Evolutionary conservation across 2,113 vertebrate genomes (phyloP), one percentile per base, ranked within the genome.

Genomic region (Neolamprologus devosi): DNA sequence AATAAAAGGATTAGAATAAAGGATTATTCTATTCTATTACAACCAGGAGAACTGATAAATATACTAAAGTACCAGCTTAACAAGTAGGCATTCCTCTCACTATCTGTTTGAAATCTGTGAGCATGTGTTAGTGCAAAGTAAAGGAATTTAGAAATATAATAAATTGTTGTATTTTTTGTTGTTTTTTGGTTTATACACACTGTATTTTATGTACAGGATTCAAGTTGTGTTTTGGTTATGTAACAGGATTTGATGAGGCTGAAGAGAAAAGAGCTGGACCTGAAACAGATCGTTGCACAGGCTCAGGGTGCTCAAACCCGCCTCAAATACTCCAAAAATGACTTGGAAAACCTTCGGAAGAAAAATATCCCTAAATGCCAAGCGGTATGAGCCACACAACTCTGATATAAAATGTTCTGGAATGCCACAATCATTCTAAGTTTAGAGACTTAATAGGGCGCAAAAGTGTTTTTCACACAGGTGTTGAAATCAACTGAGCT

Each of bases 291-390:
- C 79, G 92, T 87, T 60, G 95, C 96, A 60, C 96, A 98, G 6
- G 82, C 94, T 87, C 97, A 97, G 2, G 98, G 99, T 21, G 96
- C 80, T 80, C 97, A 97, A 73, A 99, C 94, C 3, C 97, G 98
- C 23, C 97, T 99, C n/a, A 99, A 97, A 91, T 99, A 99, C 88
- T 96, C 98, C 3, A 97, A 96, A 65, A 95, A 28, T 37, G 98
- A 99, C 79, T 86, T 98, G 37, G 98, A 99, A 10, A 85, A 91
- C 12, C 90, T 98, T 70, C 94, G 86, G 87, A 99, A 97, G 94
- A 98, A 97, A 92, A 95, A 51, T 23, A 96, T 99, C 12, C 94
- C 92, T 12, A 95, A 95, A 83, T 96, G 96, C 80, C 93, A 95
- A 35, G 89, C 28, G 95, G 98, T 98, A 97, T 16, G 86, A 33